phyloP scores from a whole-genome alignment of 1,140 invertebrate species.

The Drosophila nikananu region DNA sequence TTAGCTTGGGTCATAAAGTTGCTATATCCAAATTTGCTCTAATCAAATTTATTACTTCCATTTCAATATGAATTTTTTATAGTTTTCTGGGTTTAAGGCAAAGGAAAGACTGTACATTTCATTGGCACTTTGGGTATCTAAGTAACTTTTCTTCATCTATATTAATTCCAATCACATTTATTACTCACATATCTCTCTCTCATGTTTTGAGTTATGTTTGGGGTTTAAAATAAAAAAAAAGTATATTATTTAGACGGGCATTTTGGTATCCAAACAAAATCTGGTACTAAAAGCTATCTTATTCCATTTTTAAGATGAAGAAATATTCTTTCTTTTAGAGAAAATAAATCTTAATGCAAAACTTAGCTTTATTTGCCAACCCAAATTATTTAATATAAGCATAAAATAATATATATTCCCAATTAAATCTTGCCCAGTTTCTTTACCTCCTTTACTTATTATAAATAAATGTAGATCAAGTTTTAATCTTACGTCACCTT shows the following conservation, averaged over 20 bases:
- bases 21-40: neutral
- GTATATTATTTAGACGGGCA: too few relatives aligned
- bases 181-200: too few relatives aligned
- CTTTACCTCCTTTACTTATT: neutral
- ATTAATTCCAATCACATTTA: too few relatives aligned
- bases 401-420: neutral
- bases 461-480: neutral
- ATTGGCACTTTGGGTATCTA: too few relatives aligned
- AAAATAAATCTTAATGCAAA: neutral
- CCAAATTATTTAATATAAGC: neutral
- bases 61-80: neutral
- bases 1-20: conserved; percentile 11
- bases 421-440: neutral
- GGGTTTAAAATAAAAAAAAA: too few relatives aligned
- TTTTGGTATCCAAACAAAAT: neutral
- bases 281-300: too few relatives aligned
- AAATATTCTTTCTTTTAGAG: neutral
- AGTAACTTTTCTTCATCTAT: too few relatives aligned
- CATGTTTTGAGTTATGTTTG: too few relatives aligned
- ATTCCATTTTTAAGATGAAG: too few relatives aligned
- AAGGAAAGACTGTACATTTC: neutral
- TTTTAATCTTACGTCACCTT: conserved; percentile 4
- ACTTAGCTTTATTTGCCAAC: neutral
- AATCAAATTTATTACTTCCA: neutral
- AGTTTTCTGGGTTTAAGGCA: neutral